Percentiles rank a stretch among this genome's conserved stretches.
Evolutionary conservation across 2,113 vertebrate genomes (phyloP).

Genomic region (Perognathus longimembris): DNA sequence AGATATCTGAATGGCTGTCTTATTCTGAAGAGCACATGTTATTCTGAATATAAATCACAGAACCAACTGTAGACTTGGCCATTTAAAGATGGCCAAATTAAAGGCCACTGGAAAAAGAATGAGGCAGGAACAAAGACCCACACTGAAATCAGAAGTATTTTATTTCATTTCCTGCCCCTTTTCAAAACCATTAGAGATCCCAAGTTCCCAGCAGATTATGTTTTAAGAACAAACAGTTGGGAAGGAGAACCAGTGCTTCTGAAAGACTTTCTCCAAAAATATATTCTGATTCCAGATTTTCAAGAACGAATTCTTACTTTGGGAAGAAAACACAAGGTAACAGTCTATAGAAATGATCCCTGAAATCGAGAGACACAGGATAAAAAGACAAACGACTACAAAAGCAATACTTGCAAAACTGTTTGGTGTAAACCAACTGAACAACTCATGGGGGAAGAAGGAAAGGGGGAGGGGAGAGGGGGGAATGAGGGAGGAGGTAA

Average conservation of each 20-base stretch:
- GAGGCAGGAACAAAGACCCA: background rate
- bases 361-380: too few species aligned
- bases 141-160: background rate
- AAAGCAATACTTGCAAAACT: too few species aligned
- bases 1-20: background rate
- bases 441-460: too few species aligned
- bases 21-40: background rate
- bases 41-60: background rate
- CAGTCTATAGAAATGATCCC: too few species aligned
- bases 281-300: background rate
- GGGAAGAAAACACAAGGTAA: too few species aligned
- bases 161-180: background rate
- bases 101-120: constrained; percentile 11
- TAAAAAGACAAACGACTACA: too few species aligned
- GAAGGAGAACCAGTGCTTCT: background rate
- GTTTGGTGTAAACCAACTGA: too few species aligned
- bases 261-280: background rate
- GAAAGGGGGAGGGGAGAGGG: too few species aligned
- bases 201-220: background rate
- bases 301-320: background rate
- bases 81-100: background rate
- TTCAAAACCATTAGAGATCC: background rate
- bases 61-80: background rate
- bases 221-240: background rate
- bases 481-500: too few species aligned